These are phyloP conservation scores for Thamnophis elegans DNA, from an alignment of 2,797 vertebrate species.

Conservation along the genomic window DNA sequence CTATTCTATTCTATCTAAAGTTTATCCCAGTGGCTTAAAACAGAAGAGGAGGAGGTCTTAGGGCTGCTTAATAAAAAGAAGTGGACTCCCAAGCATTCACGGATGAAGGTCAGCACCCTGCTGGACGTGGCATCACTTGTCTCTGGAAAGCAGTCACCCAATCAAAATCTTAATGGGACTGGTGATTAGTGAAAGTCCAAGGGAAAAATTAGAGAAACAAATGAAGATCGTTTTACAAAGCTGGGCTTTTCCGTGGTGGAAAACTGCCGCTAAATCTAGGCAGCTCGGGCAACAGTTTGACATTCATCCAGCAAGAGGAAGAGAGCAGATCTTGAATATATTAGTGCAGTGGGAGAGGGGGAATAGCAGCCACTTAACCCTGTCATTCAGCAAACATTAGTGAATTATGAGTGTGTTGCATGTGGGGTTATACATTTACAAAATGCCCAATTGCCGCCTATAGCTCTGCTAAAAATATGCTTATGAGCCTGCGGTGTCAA, in stretches of 20 bases:
- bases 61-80: not conserved
- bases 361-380: constrained; percentile 71
- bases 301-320: constrained; percentile 56
- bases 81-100: not conserved
- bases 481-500: constrained; percentile 49
- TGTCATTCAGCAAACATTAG: constrained; percentile 67
- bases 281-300: constrained; percentile 58
- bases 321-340: constrained; percentile 59
- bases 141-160: constrained; percentile 47
- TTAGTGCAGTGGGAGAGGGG: constrained; percentile 64
- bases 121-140: not conserved
- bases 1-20: not conserved
- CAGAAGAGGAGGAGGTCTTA: not conserved
- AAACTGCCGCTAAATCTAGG: constrained; percentile 43
- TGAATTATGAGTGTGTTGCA: constrained; percentile 63
- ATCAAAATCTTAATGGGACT: constrained; percentile 46
- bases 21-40: not conserved
- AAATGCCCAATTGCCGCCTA: constrained; percentile 43
- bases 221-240: constrained; percentile 58
- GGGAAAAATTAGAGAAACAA: constrained; percentile 65
- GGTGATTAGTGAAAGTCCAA: constrained; percentile 56
- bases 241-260: constrained; percentile 39
- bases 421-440: constrained; percentile 45
- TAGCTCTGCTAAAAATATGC: constrained; percentile 29
- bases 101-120: not conserved